Percentiles rank a stretch among this genome's conserved stretches.
Conservation (phyloP, 2,113 vertebrate genomes). For the Caloenas nicobarica region DNA sequence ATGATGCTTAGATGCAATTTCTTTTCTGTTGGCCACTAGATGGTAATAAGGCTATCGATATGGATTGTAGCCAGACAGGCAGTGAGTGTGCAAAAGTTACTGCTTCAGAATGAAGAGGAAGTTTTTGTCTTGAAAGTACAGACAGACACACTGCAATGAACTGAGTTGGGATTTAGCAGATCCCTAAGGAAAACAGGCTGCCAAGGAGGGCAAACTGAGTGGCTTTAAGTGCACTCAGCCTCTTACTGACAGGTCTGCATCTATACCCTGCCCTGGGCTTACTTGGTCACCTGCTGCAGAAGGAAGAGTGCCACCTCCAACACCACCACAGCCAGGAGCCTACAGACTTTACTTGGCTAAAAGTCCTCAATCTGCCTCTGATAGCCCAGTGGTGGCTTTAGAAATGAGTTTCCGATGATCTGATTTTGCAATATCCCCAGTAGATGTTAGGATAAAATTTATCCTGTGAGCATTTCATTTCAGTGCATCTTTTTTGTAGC, state of each 20-base stretch:
- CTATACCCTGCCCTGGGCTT: neutral
- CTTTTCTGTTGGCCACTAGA: neutral
- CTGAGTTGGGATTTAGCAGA: neutral
- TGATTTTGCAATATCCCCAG: neutral
- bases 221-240: neutral
- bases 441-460: neutral
- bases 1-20: neutral
- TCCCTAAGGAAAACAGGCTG: neutral
- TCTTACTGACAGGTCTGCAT: neutral
- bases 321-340: neutral
- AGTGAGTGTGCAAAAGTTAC: accelerated
- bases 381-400: neutral
- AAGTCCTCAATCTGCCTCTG: neutral
- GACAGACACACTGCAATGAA: neutral
- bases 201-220: neutral
- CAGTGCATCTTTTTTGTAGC: neutral
- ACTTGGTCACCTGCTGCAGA: neutral
- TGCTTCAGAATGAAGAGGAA: neutral
- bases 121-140: neutral
- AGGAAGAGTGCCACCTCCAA: neutral
- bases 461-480: neutral
- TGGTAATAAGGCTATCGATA: neutral
- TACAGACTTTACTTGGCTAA: neutral
- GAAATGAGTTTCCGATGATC: neutral
- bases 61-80: neutral